These are phyloP conservation scores for Pilophorus perplexus DNA, from an alignment of 2,888 invertebrate genomes.

Conservation along the genomic window DNA sequence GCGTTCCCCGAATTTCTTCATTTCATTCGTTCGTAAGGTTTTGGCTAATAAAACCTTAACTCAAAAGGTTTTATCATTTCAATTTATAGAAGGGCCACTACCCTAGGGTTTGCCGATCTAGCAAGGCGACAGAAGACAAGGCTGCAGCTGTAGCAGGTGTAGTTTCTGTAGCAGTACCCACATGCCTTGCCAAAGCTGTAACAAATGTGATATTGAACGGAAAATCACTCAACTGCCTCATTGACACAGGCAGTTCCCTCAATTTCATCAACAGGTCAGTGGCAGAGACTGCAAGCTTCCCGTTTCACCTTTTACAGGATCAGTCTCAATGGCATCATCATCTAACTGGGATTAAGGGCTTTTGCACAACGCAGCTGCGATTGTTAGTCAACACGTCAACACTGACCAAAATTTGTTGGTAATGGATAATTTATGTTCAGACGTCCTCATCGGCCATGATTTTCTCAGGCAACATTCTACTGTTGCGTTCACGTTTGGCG, in stretches of 20 bases:
- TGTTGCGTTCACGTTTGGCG: too few species aligned
- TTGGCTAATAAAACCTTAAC: too few species aligned
- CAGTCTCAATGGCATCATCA: constrained; percentile 1
- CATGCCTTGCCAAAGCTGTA: too few species aligned
- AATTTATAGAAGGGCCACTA: constrained; percentile 41
- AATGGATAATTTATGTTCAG: background rate
- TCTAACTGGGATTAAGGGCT: background rate
- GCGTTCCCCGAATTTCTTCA: too few species aligned
- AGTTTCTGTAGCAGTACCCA: background rate
- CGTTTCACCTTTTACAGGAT: background rate
- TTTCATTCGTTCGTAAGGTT: too few species aligned
- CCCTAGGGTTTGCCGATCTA: constrained; percentile 27
- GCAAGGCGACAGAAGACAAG: background rate
- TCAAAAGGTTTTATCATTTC: too few species aligned
- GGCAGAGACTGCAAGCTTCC: background rate
- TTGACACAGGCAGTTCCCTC: constrained; percentile 14
- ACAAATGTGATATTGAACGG: background rate
- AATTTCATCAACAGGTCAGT: background rate
- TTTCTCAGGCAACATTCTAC: too few species aligned
- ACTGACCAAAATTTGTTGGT: background rate
- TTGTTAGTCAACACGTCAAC: background rate
- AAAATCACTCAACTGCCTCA: background rate
- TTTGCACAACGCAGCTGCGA: background rate
- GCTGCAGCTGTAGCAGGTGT: background rate
- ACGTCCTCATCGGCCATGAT: background rate